phyloP scores from a whole-genome alignment of 2,797 vertebrate genomes.

The Phrynocephalus vlangalii region DNA sequence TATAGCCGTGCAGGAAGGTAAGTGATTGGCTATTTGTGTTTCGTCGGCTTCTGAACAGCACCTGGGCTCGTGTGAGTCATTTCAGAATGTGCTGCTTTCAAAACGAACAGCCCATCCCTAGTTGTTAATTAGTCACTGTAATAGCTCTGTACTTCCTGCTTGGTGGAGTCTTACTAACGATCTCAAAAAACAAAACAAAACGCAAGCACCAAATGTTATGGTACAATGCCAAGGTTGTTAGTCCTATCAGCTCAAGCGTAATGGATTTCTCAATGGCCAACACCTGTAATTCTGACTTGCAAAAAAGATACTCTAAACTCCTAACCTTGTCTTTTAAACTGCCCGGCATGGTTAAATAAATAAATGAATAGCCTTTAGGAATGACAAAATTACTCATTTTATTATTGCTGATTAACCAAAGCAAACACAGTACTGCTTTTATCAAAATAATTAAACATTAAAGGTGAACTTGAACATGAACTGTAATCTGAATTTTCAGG shows the following conservation, averaged over 20 bases:
- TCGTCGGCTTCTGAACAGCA: no score
- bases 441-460: slow-evolving; percentile 25
- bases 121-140: neutral
- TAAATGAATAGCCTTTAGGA: no score
- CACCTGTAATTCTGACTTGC: neutral
- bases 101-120: no score
- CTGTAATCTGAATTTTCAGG: neutral
- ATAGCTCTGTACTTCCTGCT: neutral
- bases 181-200: neutral
- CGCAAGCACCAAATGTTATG: neutral
- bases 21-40: no score
- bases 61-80: no score
- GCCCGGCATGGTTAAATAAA: no score
- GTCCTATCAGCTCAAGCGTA: no score
- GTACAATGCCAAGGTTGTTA: neutral
- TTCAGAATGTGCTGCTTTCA: no score
- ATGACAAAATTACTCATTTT: no score
- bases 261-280: no score
- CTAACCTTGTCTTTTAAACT: no score
- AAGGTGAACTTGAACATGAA: slow-evolving; percentile 30
- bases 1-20: no score
- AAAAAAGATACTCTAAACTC: neutral
- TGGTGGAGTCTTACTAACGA: neutral
- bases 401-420: slow-evolving; percentile 16
- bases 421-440: neutral